phyloP scores from a whole-genome alignment of 2,113 vertebrate genomes.

The Eubucco bourcierii region DNA sequence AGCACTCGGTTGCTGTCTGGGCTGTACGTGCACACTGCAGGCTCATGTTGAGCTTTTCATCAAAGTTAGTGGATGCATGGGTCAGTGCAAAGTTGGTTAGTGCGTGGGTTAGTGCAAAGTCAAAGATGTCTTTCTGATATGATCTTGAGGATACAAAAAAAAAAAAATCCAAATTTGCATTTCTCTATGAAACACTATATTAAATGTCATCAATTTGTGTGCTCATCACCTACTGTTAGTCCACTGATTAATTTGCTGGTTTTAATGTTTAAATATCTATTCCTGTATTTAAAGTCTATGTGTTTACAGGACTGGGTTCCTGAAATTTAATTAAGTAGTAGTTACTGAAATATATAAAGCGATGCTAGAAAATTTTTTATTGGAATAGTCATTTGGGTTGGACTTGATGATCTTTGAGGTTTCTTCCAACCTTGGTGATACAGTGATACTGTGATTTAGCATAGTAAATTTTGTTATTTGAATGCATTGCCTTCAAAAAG shows the following conservation, averaged over 20 bases:
- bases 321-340: background rate
- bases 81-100: too few species aligned
- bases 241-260: background rate
- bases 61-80: too few species aligned
- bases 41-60: too few species aligned
- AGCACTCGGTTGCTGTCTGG: too few species aligned
- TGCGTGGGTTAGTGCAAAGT: background rate
- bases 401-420: too few species aligned
- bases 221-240: background rate
- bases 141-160: background rate
- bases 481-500: slow-evolving; percentile 8
- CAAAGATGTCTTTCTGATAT: background rate
- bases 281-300: background rate
- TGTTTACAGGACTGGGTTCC: background rate
- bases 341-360: background rate
- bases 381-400: background rate
- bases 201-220: background rate
- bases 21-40: too few species aligned
- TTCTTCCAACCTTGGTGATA: too few species aligned
- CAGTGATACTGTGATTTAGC: too few species aligned
- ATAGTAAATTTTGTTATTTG: background rate
- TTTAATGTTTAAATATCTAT: background rate
- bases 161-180: background rate
- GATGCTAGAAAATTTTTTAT: background rate
- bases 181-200: background rate